Evolutionary conservation across 92 coral and sea anemone species (phyloP).

Genomic region (Plumapathes pennacea): DNA sequence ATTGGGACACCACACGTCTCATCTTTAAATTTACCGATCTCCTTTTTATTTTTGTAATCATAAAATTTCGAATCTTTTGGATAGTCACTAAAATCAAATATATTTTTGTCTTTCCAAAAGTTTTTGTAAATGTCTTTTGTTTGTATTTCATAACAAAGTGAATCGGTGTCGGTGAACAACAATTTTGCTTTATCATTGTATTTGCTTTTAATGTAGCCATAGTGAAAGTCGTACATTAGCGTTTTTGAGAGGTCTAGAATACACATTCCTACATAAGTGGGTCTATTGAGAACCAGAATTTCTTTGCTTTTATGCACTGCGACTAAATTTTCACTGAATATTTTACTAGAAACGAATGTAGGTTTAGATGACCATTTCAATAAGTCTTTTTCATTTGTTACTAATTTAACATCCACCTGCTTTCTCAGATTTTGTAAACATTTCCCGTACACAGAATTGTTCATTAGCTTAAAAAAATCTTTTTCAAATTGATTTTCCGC

Average conservation of each 20-base stretch:
- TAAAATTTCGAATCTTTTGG: conserved; percentile 8
- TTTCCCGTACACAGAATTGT: conserved; percentile 18
- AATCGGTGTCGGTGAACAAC: conserved; percentile 18
- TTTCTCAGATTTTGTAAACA: conserved; percentile 6
- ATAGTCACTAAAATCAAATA: conserved; percentile 25
- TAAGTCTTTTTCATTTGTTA: neutral
- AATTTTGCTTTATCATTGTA: conserved; percentile 4
- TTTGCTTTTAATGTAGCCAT: conserved; percentile 10
- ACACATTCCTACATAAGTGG: neutral
- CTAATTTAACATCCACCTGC: neutral
- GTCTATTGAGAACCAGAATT: neutral
- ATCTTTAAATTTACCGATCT: conserved; percentile 29
- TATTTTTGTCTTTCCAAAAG: neutral
- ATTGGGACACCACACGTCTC: conserved; percentile 24
- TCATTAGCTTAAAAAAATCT: conserved; percentile 10
- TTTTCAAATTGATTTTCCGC: conserved; percentile 15
- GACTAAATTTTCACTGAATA: neutral
- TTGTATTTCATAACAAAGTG: conserved; percentile 3
- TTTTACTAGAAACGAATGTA: conserved; percentile 1
- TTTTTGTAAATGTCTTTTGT: conserved; percentile 12
- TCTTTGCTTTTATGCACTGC: conserved; percentile 13
- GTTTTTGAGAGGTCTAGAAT: conserved; percentile 17
- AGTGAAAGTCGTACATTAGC: conserved; percentile 22
- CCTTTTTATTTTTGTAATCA: conserved; percentile 7
- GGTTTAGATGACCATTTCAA: neutral